Evolutionary conservation across 2,797 vertebrate species (phyloP), one percentile per base, ranked within the genome.

Genomic region (Myotis pilosus): DNA sequence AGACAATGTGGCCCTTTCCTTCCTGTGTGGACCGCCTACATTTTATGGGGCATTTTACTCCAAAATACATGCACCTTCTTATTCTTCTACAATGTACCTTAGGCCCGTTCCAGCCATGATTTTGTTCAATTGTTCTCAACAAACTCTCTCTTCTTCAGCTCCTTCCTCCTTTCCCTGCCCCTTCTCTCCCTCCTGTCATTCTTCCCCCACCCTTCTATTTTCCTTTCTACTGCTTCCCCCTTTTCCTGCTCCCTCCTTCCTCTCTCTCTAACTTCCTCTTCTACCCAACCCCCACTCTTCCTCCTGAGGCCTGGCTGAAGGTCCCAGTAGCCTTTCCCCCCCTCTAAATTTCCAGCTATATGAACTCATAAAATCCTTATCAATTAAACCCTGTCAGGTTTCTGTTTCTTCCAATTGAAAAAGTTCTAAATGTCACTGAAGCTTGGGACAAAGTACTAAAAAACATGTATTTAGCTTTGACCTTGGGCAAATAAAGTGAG

Each of bases 161-260:
- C 19, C 41, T 13, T 10, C 16, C 22, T 30, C 55, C 41, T 9
- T 33, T n/a, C 41, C 25, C 11, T 4, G n/a, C 20, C 8, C 49
- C n/a, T 7, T 4, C 33, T 38, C 44, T 44, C 12, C 8, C 11
- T 44, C 72, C 6, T 5, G 11, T 17, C 8, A 28, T 19, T n/a
- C 17, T 25, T 0, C 11, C 7, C 6, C 30, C 28, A 2, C 49
- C 20, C 28, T 6, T n/a, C 13, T 10, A 5, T 49, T 5, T 15
- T 5, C 17, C 41, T 17, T n/a, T 47, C n/a, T 2, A 3, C 1
- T 6, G 10, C 5, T 5, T 17, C 28, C 11, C 25, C 25, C n/a
- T 6, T 23, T 8, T 30, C 6, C 8, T 20, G 30, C 3, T 53
- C 4, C 19, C 10, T 0, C 1, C 38, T 66, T 3, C 5, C 25